These are phyloP conservation scores for Stichodactyla mertensii DNA, from an alignment of 64 coral and sea anemone genomes.

Conservation along the genomic window DNA sequence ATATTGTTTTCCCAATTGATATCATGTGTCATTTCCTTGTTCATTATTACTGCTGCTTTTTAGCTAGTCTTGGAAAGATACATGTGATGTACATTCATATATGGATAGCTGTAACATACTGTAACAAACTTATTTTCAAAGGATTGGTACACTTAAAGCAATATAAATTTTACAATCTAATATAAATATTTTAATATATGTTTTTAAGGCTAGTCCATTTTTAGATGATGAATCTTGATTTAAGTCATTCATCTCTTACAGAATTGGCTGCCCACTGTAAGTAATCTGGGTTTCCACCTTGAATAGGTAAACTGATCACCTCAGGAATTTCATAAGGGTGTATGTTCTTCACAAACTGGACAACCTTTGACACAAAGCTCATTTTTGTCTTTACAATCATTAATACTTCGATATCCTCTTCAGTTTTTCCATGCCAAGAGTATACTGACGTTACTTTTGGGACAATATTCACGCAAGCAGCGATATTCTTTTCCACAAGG, in stretches of 20 bases:
- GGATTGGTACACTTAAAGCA: too few relatives aligned
- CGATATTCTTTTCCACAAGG: constrained; percentile 30
- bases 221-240: too few relatives aligned
- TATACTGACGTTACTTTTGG: constrained; percentile 44
- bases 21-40: too few relatives aligned
- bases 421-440: constrained; percentile 42
- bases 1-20: too few relatives aligned
- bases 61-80: too few relatives aligned
- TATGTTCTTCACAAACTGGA: constrained; percentile 40
- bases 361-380: constrained; percentile 17
- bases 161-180: too few relatives aligned
- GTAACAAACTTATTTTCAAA: too few relatives aligned
- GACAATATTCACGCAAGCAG: constrained; percentile 61
- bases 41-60: too few relatives aligned
- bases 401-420: constrained; percentile 47
- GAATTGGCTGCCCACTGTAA: background rate
- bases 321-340: constrained; percentile 55
- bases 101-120: too few relatives aligned
- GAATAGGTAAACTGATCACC: constrained; percentile 41
- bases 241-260: background rate
- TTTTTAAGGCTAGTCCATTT: too few relatives aligned
- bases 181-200: too few relatives aligned
- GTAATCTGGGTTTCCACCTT: constrained; percentile 20
- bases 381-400: constrained; percentile 50
- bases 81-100: too few relatives aligned